These are phyloP conservation scores for Indicator indicator DNA, from an alignment of 2,113 vertebrate species.

Conservation along the genomic window DNA sequence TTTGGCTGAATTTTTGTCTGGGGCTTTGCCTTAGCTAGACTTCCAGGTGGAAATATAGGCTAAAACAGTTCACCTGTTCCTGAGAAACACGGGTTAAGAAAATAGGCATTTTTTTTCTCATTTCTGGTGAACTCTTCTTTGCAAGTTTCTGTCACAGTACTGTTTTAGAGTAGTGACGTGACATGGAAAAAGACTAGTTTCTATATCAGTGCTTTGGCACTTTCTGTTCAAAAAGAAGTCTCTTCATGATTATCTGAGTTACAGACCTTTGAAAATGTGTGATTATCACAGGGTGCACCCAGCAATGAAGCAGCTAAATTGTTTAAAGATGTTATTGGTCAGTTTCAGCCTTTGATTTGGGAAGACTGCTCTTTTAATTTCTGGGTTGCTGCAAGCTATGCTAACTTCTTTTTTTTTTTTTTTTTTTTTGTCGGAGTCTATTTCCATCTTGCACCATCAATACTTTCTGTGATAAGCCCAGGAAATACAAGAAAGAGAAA, in stretches of 20 bases:
- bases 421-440: background rate
- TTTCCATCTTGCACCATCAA: background rate
- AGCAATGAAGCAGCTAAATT: background rate
- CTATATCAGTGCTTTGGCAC: background rate
- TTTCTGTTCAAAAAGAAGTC: background rate
- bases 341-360: background rate
- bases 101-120: accelerated
- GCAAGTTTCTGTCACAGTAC: background rate
- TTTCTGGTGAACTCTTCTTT: background rate
- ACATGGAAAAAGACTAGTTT: background rate
- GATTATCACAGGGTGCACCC: background rate
- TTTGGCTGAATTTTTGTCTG: background rate
- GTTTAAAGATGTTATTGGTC: background rate
- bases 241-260: background rate
- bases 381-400: background rate
- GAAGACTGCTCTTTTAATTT: background rate
- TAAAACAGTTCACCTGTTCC: background rate
- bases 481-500: background rate
- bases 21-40: background rate
- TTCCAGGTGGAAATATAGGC: background rate
- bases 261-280: background rate
- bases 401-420: background rate
- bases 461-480: background rate
- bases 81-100: background rate
- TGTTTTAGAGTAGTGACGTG: background rate